These are phyloP conservation scores for Luffia ferchaultella DNA, from an alignment of 2,888 invertebrate genomes.

Conservation along the genomic window DNA sequence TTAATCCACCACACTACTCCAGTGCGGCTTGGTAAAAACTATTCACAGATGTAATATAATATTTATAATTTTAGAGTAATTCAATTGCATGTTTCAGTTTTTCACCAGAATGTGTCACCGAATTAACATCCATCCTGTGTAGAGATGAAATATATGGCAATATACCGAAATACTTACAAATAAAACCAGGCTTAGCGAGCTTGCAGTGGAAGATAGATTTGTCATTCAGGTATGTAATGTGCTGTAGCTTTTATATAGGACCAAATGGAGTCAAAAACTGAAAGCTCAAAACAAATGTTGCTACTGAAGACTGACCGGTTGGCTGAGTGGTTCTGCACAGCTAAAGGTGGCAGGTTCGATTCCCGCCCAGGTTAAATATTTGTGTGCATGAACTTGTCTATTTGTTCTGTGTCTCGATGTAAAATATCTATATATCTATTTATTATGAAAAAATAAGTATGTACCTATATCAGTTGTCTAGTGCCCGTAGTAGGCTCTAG, in stretches of 20 bases:
- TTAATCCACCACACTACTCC: no score
- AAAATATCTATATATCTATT: no score
- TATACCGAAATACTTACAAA: conserved; percentile 32
- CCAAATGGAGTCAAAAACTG: not conserved
- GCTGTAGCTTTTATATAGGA: not conserved
- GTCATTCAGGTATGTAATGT: conserved; percentile 33
- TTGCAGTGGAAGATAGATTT: conserved; percentile 51
- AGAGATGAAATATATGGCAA: conserved; percentile 40
- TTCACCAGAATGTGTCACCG: conserved; percentile 36
- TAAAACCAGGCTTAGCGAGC: conserved; percentile 34
- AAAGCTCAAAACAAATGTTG: not conserved
- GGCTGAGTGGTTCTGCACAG: not conserved
- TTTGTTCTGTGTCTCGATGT: no score
- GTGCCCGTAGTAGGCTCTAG: no score
- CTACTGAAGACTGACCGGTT: not conserved
- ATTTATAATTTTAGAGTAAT: no score
- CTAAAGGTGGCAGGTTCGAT: not conserved
- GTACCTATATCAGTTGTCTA: no score
- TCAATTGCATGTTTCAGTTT: no score
- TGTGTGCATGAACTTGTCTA: not conserved
- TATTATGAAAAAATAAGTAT: no score
- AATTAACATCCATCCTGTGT: conserved; percentile 35
- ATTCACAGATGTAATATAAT: no score
- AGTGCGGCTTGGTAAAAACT: no score
- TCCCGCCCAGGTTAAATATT: not conserved